Percentiles rank a stretch among this genome's conserved stretches.
Evolutionary conservation across 2,888 invertebrate genomes (phyloP).

Genomic region (Phasia obesa): DNA sequence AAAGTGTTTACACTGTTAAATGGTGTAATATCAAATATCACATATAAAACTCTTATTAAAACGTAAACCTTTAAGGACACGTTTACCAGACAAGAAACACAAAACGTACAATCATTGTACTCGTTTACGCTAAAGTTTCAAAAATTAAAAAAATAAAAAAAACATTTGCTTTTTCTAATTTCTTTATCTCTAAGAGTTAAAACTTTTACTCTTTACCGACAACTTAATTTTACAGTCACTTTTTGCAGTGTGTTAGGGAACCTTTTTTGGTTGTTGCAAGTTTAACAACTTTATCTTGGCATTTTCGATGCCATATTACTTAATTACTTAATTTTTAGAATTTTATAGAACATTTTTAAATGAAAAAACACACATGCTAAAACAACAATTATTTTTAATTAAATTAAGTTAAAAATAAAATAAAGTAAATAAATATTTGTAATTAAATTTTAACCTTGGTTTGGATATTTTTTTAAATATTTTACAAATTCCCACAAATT

Average conservation of each 20-base stretch:
- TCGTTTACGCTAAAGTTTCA: conserved; percentile 2
- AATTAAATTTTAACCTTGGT: conserved; percentile 5
- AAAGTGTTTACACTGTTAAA: conserved; percentile 3
- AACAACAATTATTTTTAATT: too few species aligned
- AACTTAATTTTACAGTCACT: conserved; percentile 37
- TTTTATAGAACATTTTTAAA: too few species aligned
- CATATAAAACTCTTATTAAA: conserved; percentile 58
- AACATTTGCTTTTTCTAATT: conserved; percentile 16
- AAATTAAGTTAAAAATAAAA: not conserved
- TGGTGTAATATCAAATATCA: conserved; percentile 33
- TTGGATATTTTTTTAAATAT: conserved; percentile 28
- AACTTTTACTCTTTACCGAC: conserved; percentile 46
- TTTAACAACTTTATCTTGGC: conserved; percentile 44
- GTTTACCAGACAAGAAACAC: conserved; percentile 46
- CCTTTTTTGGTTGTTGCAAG: conserved; percentile 1
- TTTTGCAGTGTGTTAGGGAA: not conserved
- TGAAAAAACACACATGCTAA: too few species aligned
- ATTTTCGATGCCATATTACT: not conserved
- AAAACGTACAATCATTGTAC: conserved; percentile 53
- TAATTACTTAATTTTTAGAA: conserved; percentile 57
- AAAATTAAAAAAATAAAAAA: too few species aligned
- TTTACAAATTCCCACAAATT: conserved; percentile 17
- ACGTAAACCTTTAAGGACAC: conserved; percentile 66
- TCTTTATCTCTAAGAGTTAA: conserved; percentile 32
- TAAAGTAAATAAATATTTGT: not conserved